phyloP scores from a whole-genome alignment of 2,888 invertebrate genomes.

The Dasypogon diadema region DNA sequence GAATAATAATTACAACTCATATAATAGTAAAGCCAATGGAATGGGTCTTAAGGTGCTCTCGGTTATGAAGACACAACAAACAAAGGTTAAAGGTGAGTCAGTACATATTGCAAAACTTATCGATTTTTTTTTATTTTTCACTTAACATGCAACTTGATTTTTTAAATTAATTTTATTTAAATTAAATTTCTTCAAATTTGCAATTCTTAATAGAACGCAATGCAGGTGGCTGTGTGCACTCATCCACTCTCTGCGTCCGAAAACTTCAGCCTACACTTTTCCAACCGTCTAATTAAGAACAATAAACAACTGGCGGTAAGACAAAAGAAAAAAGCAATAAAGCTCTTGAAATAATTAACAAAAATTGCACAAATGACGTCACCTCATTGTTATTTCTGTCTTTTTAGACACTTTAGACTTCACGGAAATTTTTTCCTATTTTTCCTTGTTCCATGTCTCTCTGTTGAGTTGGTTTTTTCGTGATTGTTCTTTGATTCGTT shows the following conservation, averaged over 20 bases:
- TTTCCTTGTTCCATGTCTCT: constrained; percentile 44
- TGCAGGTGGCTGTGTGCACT: too few species aligned
- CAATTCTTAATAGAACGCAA: too few species aligned
- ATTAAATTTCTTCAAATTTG: too few species aligned
- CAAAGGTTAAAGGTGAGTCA: constrained; percentile 57
- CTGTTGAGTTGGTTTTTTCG: constrained; percentile 6
- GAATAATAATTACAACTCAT: constrained; percentile 61
- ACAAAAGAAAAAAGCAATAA: constrained; percentile 13
- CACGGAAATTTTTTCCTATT: constrained; percentile 27
- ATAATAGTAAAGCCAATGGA: constrained; percentile 58
- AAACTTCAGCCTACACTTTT: too few species aligned
- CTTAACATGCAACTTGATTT: too few species aligned
- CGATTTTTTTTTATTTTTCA: too few species aligned
- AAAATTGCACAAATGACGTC: constrained; percentile 53
- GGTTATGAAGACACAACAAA: constrained; percentile 57
- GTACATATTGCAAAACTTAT: too few species aligned
- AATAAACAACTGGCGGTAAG: constrained; percentile 7
- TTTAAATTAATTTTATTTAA: too few species aligned
- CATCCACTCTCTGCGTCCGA: too few species aligned
- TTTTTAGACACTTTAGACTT: constrained; percentile 38
- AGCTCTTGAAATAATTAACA: background rate
- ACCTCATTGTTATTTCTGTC: constrained; percentile 55
- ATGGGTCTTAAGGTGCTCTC: constrained; percentile 58
- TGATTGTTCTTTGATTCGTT: constrained; percentile 11
- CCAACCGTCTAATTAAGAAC: background rate